Base-by-base conservation (phyloP, 2,888 invertebrate genomes). In the Dynastes tityus region DNA sequence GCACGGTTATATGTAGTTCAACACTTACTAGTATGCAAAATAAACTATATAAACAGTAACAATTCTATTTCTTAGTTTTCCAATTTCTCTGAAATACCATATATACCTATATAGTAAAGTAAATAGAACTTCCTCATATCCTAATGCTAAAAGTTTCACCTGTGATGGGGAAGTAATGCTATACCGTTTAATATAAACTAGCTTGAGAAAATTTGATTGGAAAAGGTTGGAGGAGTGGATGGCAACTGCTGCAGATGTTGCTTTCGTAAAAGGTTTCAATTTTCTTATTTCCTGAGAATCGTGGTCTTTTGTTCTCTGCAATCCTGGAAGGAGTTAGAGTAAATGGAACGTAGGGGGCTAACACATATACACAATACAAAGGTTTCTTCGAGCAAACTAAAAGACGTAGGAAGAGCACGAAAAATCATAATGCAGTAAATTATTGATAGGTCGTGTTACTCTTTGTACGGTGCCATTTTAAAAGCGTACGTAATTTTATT, bases 281-380 rank as follows among this genome's bases (percentile, higher is more conserved):
- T 74, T 63, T 74, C 73, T 74, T 74, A 74, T 74, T 74, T 74
- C 49, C 22, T 22, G 45, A 55, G 61, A 73, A 13, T 61, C 61
- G 8, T 40, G 61, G 45, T 63, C 55, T 27, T 74, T 61, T 61
- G 61, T 61, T 74, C 61, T 74, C 73, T 68, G 13, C 51, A 29
- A 27, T 68, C 67, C 45, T 27, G 16, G 29, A 27, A 11, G 49
- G 29, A 27, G 49, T 27, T 27, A n/a, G 40, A 45, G n/a, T 74
- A 74, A 74, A 45, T 27, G 61, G 45, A 74, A 45, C 45, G 29
- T 74, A 73, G 11, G 40, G 40, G 32, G 32, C 9, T 16, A 27
- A 45, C 9, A 58, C 58, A n/a, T 9, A 27, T 73, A 61, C 61
- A 74, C 61, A 61, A 45, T 45, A 22, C n/a, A 29, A 29, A 9